Evolutionary conservation across 2,888 invertebrate genomes (phyloP).

Genomic region (Rhabditoides inermis): DNA sequence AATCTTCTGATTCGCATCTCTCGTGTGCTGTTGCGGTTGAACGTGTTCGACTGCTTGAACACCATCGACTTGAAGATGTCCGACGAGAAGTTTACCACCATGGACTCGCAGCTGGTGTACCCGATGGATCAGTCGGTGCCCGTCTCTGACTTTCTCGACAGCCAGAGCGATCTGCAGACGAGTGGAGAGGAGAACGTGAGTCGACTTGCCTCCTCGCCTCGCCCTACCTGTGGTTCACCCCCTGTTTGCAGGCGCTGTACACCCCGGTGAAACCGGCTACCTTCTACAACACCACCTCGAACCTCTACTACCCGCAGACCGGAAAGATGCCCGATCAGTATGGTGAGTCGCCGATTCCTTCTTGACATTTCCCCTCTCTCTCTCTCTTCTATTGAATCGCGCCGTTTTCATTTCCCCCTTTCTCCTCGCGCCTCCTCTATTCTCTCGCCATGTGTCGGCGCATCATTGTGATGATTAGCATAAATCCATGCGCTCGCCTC

Average conservation of each 20-base stretch:
- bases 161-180: slow-evolving; percentile 4
- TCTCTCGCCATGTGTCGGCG: not conserved
- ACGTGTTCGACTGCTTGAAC: too few relatives aligned
- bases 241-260: slow-evolving; percentile 12
- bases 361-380: not conserved
- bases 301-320: slow-evolving; percentile 11
- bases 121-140: too few relatives aligned
- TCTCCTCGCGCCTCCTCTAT: not conserved
- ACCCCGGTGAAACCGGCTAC: slow-evolving; percentile 13
- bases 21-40: too few relatives aligned
- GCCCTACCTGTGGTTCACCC: not conserved
- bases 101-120: too few relatives aligned
- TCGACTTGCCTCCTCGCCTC: not conserved
- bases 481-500: not conserved
- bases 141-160: too few relatives aligned
- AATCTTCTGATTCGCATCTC: too few relatives aligned
- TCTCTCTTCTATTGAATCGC: slow-evolving; percentile 1
- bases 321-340: too few relatives aligned
- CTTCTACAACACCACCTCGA: slow-evolving; percentile 6
- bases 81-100: too few relatives aligned
- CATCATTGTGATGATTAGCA: too few relatives aligned
- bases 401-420: not conserved
- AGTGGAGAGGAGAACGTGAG: slow-evolving; percentile 8
- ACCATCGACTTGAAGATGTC: too few relatives aligned
- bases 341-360: not conserved